Conservation (phyloP, 1,140 invertebrate genomes). For the Tetragnatha versicolor region DNA sequence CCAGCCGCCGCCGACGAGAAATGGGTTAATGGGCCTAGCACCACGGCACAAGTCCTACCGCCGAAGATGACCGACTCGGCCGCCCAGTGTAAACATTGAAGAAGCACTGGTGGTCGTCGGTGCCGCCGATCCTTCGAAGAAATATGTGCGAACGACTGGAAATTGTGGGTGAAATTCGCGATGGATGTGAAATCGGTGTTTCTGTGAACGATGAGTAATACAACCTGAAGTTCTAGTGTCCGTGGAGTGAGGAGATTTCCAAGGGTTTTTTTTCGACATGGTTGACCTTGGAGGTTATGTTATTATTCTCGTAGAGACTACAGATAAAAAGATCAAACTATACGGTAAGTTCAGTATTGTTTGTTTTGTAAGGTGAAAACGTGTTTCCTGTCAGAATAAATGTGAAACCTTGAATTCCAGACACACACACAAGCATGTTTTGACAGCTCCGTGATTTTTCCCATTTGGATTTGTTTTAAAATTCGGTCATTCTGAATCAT, state of each 20-base stretch:
- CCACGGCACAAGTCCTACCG: neutral
- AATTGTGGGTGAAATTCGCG: too few species aligned
- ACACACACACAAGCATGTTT: too few species aligned
- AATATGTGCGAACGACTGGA: too few species aligned
- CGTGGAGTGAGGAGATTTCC: neutral
- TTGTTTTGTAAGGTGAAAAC: too few species aligned
- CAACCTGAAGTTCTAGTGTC: neutral
- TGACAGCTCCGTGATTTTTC: too few species aligned
- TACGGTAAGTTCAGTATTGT: conserved; percentile 76
- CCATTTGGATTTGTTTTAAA: too few species aligned
- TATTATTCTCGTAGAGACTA: conserved; percentile 91
- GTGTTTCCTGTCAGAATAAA: too few species aligned
- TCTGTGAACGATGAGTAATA: conserved; percentile 5
- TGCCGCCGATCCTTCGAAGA: too few species aligned
- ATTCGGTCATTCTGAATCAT: too few species aligned
- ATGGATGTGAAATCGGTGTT: too few species aligned
- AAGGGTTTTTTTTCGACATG: conserved; percentile 66
- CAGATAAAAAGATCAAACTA: conserved; percentile 91
- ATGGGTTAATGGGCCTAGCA: neutral
- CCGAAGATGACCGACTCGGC: neutral
- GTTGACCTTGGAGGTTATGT: conserved; percentile 95
- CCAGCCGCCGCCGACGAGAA: neutral
- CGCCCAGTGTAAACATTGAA: conserved; percentile 21
- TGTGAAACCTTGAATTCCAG: too few species aligned
- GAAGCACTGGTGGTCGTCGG: neutral